Evolutionary conservation across 1,140 invertebrate species (phyloP).

Genomic region (Stegodyphus mimosarum): DNA sequence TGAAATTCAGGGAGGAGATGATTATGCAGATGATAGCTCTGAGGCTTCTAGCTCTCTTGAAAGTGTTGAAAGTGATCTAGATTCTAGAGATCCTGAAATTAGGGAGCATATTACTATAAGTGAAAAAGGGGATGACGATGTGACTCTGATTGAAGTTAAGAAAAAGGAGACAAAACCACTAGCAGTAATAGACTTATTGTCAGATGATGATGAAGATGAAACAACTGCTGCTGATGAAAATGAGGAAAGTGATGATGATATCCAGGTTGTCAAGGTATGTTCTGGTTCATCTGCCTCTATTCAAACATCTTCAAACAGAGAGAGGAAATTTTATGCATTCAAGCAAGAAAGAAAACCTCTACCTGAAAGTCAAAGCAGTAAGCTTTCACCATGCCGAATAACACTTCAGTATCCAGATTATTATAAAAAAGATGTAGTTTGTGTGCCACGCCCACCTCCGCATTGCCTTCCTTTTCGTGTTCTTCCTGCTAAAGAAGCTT

Average conservation of each 20-base stretch:
- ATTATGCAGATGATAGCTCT: not conserved
- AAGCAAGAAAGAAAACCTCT: conserved; percentile 3
- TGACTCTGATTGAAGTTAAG: conserved; percentile 34
- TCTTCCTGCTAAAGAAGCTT: conserved; percentile 31
- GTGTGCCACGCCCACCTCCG: not conserved
- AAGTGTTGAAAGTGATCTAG: not conserved
- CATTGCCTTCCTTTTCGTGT: conserved; percentile 22
- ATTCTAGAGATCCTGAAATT: not conserved
- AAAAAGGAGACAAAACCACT: conserved; percentile 30
- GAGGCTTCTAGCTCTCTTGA: not conserved
- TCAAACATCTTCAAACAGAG: not conserved
- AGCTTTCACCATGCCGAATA: not conserved
- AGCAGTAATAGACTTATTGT: conserved; percentile 38
- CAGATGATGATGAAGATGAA: conserved; percentile 32
- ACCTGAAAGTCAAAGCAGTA: not conserved
- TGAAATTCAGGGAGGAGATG: not conserved
- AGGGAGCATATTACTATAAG: not conserved
- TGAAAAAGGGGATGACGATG: conserved; percentile 21
- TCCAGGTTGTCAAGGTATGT: not conserved
- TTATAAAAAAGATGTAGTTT: conserved; percentile 10
- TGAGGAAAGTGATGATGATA: conserved; percentile 34
- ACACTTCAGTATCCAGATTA: conserved; percentile 20
- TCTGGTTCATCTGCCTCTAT: not conserved
- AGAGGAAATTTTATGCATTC: not conserved
- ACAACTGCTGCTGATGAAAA: not conserved